These are phyloP conservation scores for Mormyrus lacerda DNA, from an alignment of 2,113 vertebrate genomes.

Conservation along the genomic window DNA sequence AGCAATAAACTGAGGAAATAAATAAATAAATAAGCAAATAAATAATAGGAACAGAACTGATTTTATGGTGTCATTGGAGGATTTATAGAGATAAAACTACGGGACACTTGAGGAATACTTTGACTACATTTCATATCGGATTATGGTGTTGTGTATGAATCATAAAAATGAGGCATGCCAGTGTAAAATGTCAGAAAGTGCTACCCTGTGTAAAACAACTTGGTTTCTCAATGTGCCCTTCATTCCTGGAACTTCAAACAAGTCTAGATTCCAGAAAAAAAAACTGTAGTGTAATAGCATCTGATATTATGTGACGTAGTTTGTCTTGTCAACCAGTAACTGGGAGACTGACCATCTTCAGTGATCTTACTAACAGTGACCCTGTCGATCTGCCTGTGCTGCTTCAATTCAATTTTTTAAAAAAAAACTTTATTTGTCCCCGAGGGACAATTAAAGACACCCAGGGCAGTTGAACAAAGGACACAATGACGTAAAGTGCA, in stretches of 20 bases:
- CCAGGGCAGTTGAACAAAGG: too few relatives aligned
- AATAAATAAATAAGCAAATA: not conserved
- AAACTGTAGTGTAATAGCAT: not conserved
- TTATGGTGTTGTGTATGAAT: not conserved
- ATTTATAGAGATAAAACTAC: not conserved
- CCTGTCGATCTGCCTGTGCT: not conserved
- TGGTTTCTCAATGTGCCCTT: not conserved
- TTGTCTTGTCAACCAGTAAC: conserved; percentile 9
- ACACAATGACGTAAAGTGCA: too few relatives aligned
- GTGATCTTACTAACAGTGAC: not conserved
- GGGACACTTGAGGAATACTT: not conserved
- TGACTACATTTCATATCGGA: not conserved
- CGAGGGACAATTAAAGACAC: too few relatives aligned
- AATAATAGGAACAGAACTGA: not conserved
- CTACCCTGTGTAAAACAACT: not conserved
- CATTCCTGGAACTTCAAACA: not conserved
- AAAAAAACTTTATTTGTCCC: too few relatives aligned
- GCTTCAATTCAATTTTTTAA: not conserved
- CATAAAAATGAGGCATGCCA: not conserved
- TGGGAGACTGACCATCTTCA: not conserved
- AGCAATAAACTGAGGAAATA: not conserved
- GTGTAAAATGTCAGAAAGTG: not conserved
- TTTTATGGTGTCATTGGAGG: not conserved
- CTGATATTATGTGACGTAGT: not conserved
- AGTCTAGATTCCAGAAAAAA: not conserved